phyloP scores from a whole-genome alignment of 1,140 invertebrate species.

The Argopecten irradians region DNA sequence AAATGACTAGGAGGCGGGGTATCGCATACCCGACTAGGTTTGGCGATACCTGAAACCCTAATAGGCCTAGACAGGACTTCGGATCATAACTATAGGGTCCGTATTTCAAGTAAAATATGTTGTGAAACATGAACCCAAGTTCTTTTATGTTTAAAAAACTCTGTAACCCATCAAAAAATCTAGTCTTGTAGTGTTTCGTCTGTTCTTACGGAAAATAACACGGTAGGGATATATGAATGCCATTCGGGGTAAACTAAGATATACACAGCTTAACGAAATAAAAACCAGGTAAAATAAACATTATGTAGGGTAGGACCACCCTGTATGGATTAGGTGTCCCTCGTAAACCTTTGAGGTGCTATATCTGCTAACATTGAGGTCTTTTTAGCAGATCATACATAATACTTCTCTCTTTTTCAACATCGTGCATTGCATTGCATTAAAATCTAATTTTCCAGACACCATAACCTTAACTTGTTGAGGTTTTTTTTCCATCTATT shows the following conservation, averaged over 20 bases:
- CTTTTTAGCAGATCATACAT: background rate
- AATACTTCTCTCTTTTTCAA: background rate
- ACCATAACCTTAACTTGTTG: too few relatives aligned
- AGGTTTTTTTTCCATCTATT: too few relatives aligned
- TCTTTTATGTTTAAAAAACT: constrained; percentile 4
- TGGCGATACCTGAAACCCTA: background rate
- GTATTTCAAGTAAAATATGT: constrained; percentile 16
- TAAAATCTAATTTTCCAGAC: background rate
- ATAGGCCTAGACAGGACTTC: background rate
- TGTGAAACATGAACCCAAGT: constrained; percentile 1
- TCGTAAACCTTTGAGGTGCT: background rate
- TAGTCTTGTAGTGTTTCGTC: background rate
- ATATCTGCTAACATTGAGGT: background rate
- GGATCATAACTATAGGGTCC: background rate
- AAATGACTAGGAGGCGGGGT: background rate
- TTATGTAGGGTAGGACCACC: background rate
- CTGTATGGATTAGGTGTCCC: background rate
- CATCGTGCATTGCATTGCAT: background rate
- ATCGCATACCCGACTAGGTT: background rate
- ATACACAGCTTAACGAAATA: background rate
- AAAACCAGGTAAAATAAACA: background rate
- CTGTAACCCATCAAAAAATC: background rate
- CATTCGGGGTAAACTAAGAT: background rate
- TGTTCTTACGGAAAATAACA: background rate
- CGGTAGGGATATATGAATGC: background rate